Percentiles rank a stretch among this genome's conserved stretches.
These are phyloP conservation scores for Drosophila testacea DNA, from an alignment of 2,888 invertebrate species.

Conservation along the genomic window DNA sequence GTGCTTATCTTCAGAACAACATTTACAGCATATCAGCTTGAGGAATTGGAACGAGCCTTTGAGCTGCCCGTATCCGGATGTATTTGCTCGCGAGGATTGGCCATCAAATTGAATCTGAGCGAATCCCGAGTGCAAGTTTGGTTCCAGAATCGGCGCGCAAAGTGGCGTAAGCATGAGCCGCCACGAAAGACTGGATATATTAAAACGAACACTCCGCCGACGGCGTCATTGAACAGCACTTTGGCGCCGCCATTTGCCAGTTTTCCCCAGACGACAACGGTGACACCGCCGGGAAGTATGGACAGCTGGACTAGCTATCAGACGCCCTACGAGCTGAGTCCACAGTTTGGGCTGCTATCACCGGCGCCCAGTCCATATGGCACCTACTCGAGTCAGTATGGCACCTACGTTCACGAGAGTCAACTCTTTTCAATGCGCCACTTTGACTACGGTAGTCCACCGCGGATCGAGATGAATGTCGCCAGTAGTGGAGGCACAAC, in stretches of 20 bases:
- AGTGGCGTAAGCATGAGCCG: slow-evolving; percentile 97
- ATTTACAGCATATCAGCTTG: slow-evolving; percentile 97
- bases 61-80: slow-evolving; percentile 98
- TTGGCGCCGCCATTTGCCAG: slow-evolving; percentile 87
- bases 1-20: slow-evolving; percentile 90
- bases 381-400: slow-evolving; percentile 88
- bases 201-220: slow-evolving; percentile 89
- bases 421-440: slow-evolving; percentile 90
- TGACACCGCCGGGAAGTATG: slow-evolving; percentile 88
- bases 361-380: slow-evolving; percentile 89
- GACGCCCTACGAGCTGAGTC: slow-evolving; percentile 91
- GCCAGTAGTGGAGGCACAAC: slow-evolving; percentile 63
- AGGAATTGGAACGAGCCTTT: slow-evolving; percentile 96
- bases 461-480: slow-evolving; percentile 83
- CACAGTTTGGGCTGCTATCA: slow-evolving; percentile 90
- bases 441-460: slow-evolving; percentile 85
- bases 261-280: slow-evolving; percentile 88
- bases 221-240: slow-evolving; percentile 80
- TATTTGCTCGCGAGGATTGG: slow-evolving; percentile 97
- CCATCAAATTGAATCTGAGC: slow-evolving; percentile 94
- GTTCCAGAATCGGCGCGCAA: slow-evolving; percentile 92
- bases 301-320: slow-evolving; percentile 92
- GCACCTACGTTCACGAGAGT: slow-evolving; percentile 89
- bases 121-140: slow-evolving; percentile 89
- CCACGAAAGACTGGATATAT: slow-evolving; percentile 95